These are phyloP conservation scores for Ictalurus punctatus DNA, from an alignment of 2,113 vertebrate genomes.

Conservation along the genomic window DNA sequence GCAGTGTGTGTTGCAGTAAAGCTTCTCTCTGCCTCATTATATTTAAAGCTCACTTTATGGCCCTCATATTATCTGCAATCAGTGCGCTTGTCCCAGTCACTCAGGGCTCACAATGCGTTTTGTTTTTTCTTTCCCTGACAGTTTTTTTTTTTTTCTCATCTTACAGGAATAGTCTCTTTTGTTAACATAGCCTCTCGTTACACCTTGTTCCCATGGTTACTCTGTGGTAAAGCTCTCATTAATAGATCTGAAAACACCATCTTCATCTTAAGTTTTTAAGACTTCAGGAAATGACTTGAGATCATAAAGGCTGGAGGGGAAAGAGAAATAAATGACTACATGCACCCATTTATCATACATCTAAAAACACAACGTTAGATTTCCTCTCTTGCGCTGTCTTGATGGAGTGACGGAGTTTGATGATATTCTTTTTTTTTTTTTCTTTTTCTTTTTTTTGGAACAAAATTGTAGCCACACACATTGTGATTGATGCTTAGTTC, in stretches of 20 bases:
- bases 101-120: conserved; percentile 38
- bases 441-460: not conserved
- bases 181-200: conserved; percentile 56
- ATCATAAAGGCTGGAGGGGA: conserved; percentile 33
- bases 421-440: not conserved
- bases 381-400: not conserved
- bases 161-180: conserved; percentile 44
- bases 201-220: conserved; percentile 63
- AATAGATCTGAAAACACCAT: conserved; percentile 42
- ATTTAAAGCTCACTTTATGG: conserved; percentile 29
- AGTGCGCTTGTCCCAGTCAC: conserved; percentile 3
- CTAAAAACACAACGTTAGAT: not conserved
- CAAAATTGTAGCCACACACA: not conserved
- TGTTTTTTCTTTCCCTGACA: conserved; percentile 16
- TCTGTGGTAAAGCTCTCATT: conserved; percentile 45
- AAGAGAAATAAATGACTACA: conserved; percentile 2
- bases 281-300: conserved; percentile 49
- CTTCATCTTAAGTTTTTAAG: conserved; percentile 61
- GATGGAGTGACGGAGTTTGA: not conserved
- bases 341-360: not conserved
- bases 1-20: not conserved
- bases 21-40: conserved; percentile 22
- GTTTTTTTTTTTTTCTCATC: not conserved
- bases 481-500: not conserved
- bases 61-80: conserved; percentile 31